Evolutionary conservation across 2,113 vertebrate genomes (phyloP), one percentile per base, ranked within the genome.

Genomic region (Eidolon helvum): DNA sequence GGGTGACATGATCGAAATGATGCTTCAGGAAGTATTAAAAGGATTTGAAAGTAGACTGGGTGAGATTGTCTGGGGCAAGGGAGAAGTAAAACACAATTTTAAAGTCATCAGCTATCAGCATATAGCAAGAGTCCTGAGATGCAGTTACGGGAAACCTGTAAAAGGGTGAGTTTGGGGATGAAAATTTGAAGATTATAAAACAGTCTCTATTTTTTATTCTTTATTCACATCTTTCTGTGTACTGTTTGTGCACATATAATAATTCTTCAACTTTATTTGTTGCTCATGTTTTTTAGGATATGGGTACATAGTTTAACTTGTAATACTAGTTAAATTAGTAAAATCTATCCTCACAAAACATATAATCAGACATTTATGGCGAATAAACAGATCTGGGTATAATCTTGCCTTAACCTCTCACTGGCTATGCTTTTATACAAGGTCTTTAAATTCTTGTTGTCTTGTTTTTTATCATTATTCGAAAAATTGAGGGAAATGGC

Each of bases 1-100:
- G 57, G 14, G 15, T 43, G 22, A 82, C 26, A 38, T 63, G 84
- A 90, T 88, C 19, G 82, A 82, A 79, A 95, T 90, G 59, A 90
- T 93, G 75, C 77, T 93, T 80, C 40, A 10, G 68, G 50, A 86
- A 86, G 9, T 72, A 35, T 59, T 69, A 35, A 79, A 88, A 88
- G 61, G 86, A 92, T 96, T 69, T 96, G 71, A 95, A 86, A 97
- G 59, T 55, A 95, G 53, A 40, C 43, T 96, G 77, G 28, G 40
- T 59, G 7, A 66, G 87, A 78, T 33, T 28, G 69, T 22, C 22
- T 53, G 38, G 50, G 74, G 19, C 26, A 43, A 91, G 33, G 87
- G 38, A 48, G 74, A 92, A 92, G 33, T 77, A 87, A 78, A 87
- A 63, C 0, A 28, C 9, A 0, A 35, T 94, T 68, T 53, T 45